These are phyloP conservation scores for Allobates femoralis DNA, from an alignment of 2,797 vertebrate species.

Conservation along the genomic window DNA sequence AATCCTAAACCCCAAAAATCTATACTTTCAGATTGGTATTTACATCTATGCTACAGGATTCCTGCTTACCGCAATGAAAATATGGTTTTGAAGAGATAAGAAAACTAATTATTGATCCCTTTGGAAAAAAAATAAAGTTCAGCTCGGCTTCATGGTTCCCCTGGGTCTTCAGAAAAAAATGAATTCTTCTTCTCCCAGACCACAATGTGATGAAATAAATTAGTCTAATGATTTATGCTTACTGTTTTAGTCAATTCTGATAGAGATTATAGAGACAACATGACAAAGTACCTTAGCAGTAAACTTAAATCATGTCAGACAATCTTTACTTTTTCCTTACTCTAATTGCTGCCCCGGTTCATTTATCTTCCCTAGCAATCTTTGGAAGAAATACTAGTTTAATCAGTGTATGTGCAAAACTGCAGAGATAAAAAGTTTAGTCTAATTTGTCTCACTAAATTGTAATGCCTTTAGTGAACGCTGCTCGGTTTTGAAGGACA, in stretches of 20 bases:
- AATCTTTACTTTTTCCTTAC: slow-evolving; percentile 88
- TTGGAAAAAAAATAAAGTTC: slow-evolving; percentile 73
- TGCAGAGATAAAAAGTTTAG: slow-evolving; percentile 86
- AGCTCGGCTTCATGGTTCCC: slow-evolving; percentile 72
- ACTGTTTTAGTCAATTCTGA: slow-evolving; percentile 87
- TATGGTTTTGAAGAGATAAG: slow-evolving; percentile 70
- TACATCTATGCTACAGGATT: slow-evolving; percentile 14
- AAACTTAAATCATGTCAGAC: slow-evolving; percentile 87
- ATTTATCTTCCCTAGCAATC: slow-evolving; percentile 85
- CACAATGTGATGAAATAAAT: slow-evolving; percentile 82
- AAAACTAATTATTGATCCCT: slow-evolving; percentile 74
- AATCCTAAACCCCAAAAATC: not conserved
- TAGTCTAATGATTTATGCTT: slow-evolving; percentile 89
- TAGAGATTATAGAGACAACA: slow-evolving; percentile 89
- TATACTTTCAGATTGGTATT: not conserved
- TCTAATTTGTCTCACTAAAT: slow-evolving; percentile 86
- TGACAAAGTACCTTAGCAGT: slow-evolving; percentile 83
- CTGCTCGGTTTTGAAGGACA: slow-evolving; percentile 77
- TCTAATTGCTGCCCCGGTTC: slow-evolving; percentile 83
- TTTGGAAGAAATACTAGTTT: slow-evolving; percentile 86
- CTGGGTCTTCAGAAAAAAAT: slow-evolving; percentile 74
- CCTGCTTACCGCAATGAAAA: slow-evolving; percentile 61
- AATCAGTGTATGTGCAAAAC: slow-evolving; percentile 83
- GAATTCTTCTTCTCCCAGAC: slow-evolving; percentile 77
- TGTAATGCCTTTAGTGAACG: slow-evolving; percentile 81